Percentiles rank a stretch among this genome's conserved stretches.
Evolutionary conservation across 2,888 invertebrate species (phyloP).

Genomic region (Meandrusa payeni): DNA sequence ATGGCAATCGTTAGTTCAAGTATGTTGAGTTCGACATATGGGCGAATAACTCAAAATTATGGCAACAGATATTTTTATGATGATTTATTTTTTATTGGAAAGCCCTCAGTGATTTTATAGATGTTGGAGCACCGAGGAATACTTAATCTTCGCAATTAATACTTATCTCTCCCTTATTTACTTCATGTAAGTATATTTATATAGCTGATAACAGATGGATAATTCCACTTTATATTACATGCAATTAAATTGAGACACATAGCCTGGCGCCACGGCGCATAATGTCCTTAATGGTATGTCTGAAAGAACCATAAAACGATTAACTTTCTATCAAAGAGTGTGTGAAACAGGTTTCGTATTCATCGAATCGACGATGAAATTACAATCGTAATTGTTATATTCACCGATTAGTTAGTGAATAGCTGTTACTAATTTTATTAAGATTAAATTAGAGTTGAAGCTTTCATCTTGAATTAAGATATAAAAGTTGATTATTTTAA

Average conservation of each 20-base stretch:
- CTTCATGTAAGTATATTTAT: no score
- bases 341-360: constrained; percentile 12
- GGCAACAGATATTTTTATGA: no score
- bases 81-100: no score
- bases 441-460: constrained; percentile 10
- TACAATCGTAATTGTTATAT: constrained; percentile 5
- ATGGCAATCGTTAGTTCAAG: no score
- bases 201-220: no score
- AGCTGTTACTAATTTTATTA: constrained; percentile 12
- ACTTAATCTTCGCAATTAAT: no score
- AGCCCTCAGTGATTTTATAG: no score
- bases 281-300: constrained; percentile 5
- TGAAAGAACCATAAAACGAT: constrained; percentile 13
- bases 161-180: no score
- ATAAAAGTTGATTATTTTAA: constrained; percentile 12
- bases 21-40: no score
- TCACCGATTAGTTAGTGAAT: constrained; percentile 2
- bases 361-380: constrained; percentile 5
- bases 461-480: no score
- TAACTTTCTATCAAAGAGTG: constrained; percentile 12
- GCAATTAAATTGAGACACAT: constrained; percentile 51
- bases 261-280: constrained; percentile 50
- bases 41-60: no score
- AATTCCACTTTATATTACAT: constrained; percentile 27
- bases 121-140: no score